Conservation (phyloP, 2,797 vertebrate genomes). For the Galago senegalensis region DNA sequence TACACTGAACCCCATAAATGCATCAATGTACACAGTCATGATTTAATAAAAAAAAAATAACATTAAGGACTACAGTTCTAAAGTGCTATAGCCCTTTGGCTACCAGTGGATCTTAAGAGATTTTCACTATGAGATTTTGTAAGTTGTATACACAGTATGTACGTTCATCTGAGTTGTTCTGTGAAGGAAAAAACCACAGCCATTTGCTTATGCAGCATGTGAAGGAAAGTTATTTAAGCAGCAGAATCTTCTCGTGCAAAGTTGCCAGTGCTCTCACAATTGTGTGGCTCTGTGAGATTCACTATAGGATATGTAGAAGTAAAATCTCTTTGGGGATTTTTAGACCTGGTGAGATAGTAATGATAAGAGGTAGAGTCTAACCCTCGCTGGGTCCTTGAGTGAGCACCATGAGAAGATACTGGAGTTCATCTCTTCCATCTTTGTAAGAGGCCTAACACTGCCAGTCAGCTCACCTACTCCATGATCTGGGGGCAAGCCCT, state of each 20-base stretch:
- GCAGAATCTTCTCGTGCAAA: not conserved
- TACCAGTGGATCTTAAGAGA: not conserved
- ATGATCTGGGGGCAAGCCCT: not conserved
- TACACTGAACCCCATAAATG: too few relatives aligned
- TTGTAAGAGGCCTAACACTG: not conserved
- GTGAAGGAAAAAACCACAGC: not conserved
- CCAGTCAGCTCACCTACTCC: not conserved
- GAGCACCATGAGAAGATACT: not conserved
- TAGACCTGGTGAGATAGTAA: not conserved
- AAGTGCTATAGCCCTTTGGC: not conserved
- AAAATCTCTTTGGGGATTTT: not conserved
- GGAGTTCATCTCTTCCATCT: not conserved
- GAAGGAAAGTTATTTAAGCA: not conserved
- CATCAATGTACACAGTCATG: too few relatives aligned
- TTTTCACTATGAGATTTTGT: not conserved
- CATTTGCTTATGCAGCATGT: accelerated
- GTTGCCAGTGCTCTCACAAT: not conserved
- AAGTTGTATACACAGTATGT: too few relatives aligned
- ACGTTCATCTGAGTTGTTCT: not conserved
- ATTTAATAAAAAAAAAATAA: too few relatives aligned
- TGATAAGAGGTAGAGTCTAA: not conserved
- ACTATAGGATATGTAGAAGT: accelerated
- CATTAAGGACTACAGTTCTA: not conserved
- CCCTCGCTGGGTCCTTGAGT: not conserved
- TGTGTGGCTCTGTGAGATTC: not conserved